These are phyloP conservation scores for Mola mola DNA, from an alignment of 2,113 vertebrate genomes.

Conservation along the genomic window DNA sequence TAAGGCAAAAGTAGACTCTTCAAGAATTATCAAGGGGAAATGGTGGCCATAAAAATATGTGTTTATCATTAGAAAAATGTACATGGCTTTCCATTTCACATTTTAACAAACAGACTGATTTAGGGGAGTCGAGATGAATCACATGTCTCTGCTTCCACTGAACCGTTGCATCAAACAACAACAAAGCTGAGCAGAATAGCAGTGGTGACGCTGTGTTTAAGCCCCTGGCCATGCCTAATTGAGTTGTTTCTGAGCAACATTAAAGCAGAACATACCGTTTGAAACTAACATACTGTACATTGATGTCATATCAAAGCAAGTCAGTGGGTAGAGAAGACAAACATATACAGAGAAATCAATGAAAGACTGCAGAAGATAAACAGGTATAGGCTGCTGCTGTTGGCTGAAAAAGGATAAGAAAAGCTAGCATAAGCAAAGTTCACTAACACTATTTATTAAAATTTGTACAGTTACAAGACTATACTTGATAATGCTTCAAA, in stretches of 20 bases:
- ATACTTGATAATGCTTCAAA: too few relatives aligned
- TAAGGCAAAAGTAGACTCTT: constrained; percentile 9
- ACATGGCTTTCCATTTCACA: constrained; percentile 33
- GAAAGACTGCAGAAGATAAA: constrained; percentile 37
- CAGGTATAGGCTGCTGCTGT: constrained; percentile 9
- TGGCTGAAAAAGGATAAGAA: background rate
- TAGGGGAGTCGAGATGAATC: constrained; percentile 54
- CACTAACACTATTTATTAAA: background rate
- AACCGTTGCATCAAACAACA: constrained; percentile 66
- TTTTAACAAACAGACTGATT: constrained; percentile 46
- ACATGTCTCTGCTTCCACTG: constrained; percentile 47
- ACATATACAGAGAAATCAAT: constrained; percentile 56
- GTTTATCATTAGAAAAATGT: constrained; percentile 10
- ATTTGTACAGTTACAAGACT: too few relatives aligned
- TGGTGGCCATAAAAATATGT: background rate
- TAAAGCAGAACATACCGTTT: constrained; percentile 68
- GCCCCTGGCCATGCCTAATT: constrained; percentile 61
- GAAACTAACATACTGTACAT: constrained; percentile 52
- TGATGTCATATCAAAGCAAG: constrained; percentile 56
- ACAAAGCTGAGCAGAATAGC: constrained; percentile 52
- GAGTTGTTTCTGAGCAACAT: constrained; percentile 59
- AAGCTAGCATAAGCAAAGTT: background rate
- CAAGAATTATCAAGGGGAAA: background rate
- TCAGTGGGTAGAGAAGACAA: constrained; percentile 32
- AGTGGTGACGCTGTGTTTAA: constrained; percentile 20